phyloP scores from a whole-genome alignment of 2,113 vertebrate genomes.

The Tachuris rubrigastra region DNA sequence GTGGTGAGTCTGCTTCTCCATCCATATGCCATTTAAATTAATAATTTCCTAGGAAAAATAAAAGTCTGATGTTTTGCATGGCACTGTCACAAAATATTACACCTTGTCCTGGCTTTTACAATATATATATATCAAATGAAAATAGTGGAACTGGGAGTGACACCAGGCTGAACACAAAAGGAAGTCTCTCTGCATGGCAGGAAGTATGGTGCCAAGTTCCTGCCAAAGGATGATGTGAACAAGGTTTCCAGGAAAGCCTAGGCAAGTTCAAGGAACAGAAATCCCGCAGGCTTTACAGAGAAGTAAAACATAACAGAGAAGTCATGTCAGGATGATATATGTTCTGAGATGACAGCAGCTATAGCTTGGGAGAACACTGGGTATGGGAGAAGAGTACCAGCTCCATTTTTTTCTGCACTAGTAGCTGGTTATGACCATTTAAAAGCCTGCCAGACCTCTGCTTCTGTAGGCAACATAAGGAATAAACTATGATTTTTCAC shows the following conservation, averaged over 20 bases:
- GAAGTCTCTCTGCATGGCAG: background rate
- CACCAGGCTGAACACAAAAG: background rate
- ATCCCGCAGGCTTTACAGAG: background rate
- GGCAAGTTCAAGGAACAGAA: background rate
- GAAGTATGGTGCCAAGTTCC: background rate
- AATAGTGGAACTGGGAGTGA: background rate
- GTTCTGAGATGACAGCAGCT: background rate
- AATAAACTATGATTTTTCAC: background rate
- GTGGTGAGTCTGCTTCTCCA: background rate
- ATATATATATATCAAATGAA: background rate
- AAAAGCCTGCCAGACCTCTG: background rate
- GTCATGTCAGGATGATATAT: background rate
- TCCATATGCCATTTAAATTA: background rate
- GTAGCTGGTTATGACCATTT: background rate
- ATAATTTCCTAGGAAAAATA: background rate
- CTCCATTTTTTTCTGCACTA: background rate
- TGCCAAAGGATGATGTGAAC: background rate
- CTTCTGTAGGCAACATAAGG: background rate
- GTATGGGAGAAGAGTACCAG: rapidly evolving
- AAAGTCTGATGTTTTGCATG: background rate
- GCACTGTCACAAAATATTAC: background rate
- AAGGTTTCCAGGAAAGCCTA: background rate
- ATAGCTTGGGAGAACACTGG: background rate
- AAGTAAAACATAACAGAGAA: background rate
- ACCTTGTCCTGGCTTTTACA: background rate